Base-by-base conservation (phyloP, 1,140 invertebrate species). In the Anastrepha obliqua region DNA sequence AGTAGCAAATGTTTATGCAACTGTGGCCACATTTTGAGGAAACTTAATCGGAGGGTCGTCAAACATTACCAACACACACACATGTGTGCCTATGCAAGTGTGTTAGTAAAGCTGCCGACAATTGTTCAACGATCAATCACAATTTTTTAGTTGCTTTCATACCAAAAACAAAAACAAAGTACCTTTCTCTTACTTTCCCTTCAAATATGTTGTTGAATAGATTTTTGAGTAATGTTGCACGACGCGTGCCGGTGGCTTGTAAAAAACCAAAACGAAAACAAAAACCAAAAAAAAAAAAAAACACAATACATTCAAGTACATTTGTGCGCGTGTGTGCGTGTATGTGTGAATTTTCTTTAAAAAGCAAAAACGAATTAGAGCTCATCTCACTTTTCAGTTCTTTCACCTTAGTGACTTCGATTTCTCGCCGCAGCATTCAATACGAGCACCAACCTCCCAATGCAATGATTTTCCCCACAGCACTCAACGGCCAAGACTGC, bases 151-250 rank as follows among this genome's bases (percentile, higher is more conserved):
- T n/a, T 81, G 74, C 47, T 87, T 88, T 88, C 44, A 87, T 89
- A 42, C 70, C 59, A 74, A 42, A 7, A 13, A 44, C 60, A 55
- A 11, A 51, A 81, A 81, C 17, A 55, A 81, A 88, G 87, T 13
- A 44, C 62, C 42, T 86, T 86, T 60, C 60, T 15, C 9, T 47
- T 60, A 62, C 60, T 86, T 87, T 87, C 64, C 64, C 59, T 47
- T 67, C 59, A 39, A 17, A 78, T 42, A 29, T 29, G 7, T 67
- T 67, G 59, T 7, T 87, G 78, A 7, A 81, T 58, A 81, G 60
- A 89, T 89, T 89, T 92, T 92, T 92, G 89, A 92, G 90, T 92
- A 91, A 92, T 92, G 91, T 91, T 86, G 78, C 90, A 90, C 91
- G 89, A 87, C 90, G 90, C 90, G 89, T 91, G 91, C 89, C 90